Evolutionary conservation across 2,113 vertebrate species (phyloP).

Genomic region (Dasyprocta punctata): DNA sequence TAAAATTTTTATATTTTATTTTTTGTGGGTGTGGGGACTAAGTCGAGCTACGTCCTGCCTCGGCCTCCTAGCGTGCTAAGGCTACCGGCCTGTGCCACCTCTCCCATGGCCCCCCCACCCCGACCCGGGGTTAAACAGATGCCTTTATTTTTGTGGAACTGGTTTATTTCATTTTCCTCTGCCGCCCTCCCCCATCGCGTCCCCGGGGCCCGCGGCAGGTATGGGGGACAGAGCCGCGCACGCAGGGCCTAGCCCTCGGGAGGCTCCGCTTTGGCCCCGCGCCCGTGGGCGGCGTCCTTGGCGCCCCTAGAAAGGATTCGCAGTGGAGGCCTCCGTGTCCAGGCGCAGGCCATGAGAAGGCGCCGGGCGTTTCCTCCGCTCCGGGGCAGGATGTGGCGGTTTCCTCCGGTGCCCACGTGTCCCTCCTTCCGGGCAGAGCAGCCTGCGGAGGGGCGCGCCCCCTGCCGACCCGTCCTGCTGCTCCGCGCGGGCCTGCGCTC

Average conservation of each 20-base stretch:
- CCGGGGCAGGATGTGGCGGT: background rate
- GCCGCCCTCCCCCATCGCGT: background rate
- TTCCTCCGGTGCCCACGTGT: conserved; percentile 62
- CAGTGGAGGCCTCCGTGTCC: background rate
- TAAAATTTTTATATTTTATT: background rate
- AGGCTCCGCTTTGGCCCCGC: background rate
- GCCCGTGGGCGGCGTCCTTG: background rate
- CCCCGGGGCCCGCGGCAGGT: background rate
- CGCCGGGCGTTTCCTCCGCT: background rate
- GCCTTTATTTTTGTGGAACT: background rate
- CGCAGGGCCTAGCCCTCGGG: background rate
- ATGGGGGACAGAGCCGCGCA: background rate
- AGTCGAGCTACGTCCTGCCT: background rate
- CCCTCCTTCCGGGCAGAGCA: conserved; percentile 73
- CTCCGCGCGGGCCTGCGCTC: too few relatives aligned
- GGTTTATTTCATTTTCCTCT: background rate
- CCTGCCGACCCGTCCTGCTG: too few relatives aligned
- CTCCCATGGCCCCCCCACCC: background rate
- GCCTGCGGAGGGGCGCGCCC: background rate
- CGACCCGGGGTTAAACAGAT: background rate
- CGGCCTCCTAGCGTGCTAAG: background rate
- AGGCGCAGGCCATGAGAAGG: conserved; percentile 2
- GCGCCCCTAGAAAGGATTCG: background rate
- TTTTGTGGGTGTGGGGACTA: background rate
- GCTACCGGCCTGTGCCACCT: background rate